Base-by-base conservation (phyloP, 2,888 invertebrate genomes). In the Nomada goodeniana region DNA sequence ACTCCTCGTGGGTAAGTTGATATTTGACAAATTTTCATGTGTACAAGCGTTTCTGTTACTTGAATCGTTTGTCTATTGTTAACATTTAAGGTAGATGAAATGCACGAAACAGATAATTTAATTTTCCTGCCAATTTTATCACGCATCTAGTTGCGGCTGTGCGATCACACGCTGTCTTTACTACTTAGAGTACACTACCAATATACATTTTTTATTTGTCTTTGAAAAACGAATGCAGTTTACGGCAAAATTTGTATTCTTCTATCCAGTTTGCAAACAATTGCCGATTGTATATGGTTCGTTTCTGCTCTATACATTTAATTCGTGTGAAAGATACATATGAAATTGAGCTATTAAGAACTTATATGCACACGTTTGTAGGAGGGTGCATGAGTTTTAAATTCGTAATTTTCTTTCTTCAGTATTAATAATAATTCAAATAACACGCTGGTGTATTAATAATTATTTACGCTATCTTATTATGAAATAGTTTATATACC, bases 1-100 rank as follows among this genome's bases (percentile, higher is more conserved):
- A 44, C 70, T 67, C 57, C 70, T 82, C 78, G 82, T 83, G 78
- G 82, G 83, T 83, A 73, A 83, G 83, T 82, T 78, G 59, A 78
- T 74, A 63, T 15, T 70, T 47, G 53, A 11, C 18, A 20, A 7
- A 57, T 70, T 75, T 15, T 42, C 57, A 1, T 18, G n/a, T 29
- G 11, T 13, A 52, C n/a, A 65, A 2, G 15, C 53, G 18, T 36
- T 52, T 44, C n/a, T 36, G 10, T 57, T 72, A n/a, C 15, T 23
- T 9, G 29, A 63, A 61, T 42, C 4, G 11, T 53, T 50, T 23
- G 26, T 65, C 78, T 53, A 13, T 70, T 23, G 11, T 75, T 26
- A 68, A 42, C 18, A 15, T 20, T n/a, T 20, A 11, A 23, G 5
- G 3, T 20, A 42, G n/a, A 1, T 15, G n/a, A 20, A 9, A 13